These are phyloP conservation scores for Stenodema calcarata DNA, from an alignment of 2,888 invertebrate genomes.

Conservation along the genomic window DNA sequence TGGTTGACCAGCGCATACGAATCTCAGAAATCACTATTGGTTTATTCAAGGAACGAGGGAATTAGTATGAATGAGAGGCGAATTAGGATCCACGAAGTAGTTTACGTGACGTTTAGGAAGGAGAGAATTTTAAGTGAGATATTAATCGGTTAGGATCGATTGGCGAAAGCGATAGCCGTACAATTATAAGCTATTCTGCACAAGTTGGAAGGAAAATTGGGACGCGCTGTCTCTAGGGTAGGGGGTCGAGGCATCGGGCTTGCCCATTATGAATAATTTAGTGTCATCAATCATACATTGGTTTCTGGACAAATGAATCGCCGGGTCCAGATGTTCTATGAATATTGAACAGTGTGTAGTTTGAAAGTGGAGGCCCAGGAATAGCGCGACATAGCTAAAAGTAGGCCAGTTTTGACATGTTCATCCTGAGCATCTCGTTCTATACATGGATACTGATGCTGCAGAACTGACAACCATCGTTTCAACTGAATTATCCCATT, in stretches of 20 bases:
- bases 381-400: not conserved
- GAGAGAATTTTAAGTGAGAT: not conserved
- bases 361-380: not conserved
- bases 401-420: not conserved
- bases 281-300: constrained; percentile 22
- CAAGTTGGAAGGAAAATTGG: constrained; percentile 28
- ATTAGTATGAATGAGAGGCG: not conserved
- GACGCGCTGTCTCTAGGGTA: not conserved
- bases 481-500: too few species aligned
- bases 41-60: constrained; percentile 2
- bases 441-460: too few species aligned
- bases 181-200: constrained; percentile 14
- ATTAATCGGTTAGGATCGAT: not conserved
- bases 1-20: not conserved
- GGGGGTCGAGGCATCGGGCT: not conserved
- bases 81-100: not conserved
- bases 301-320: constrained; percentile 16
- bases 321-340: constrained; percentile 14
- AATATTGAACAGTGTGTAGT: constrained; percentile 21
- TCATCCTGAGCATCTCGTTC: not conserved
- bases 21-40: not conserved
- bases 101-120: not conserved
- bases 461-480: too few species aligned
- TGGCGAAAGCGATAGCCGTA: not conserved
- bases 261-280: constrained; percentile 23